Conservation (phyloP, 1,140 invertebrate species). For the Mizuhopecten yessoensis region DNA sequence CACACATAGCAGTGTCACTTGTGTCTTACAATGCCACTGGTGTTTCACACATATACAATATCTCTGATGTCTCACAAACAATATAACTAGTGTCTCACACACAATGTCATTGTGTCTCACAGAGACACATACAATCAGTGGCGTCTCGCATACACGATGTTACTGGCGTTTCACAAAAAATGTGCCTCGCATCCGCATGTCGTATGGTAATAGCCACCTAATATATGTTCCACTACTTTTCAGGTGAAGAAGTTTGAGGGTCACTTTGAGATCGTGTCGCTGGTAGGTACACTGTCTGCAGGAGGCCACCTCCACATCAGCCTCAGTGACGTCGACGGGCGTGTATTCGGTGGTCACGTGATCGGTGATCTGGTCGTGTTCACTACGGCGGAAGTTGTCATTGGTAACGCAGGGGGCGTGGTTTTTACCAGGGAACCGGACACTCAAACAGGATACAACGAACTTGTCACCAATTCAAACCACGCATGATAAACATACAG, state of each 20-base stretch:
- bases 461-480: slow-evolving; percentile 76
- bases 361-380: slow-evolving; percentile 83
- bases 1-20: too few species aligned
- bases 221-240: slow-evolving; percentile 31
- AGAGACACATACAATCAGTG: too few species aligned
- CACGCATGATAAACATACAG: too few species aligned
- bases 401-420: slow-evolving; percentile 79
- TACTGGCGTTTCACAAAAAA: too few species aligned
- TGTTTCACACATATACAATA: too few species aligned
- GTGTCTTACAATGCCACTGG: too few species aligned
- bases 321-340: slow-evolving; percentile 80
- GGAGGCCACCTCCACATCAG: slow-evolving; percentile 84
- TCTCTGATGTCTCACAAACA: too few species aligned
- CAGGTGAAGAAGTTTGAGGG: slow-evolving; percentile 78
- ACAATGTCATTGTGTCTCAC: too few species aligned
- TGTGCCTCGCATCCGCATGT: too few species aligned
- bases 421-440: slow-evolving; percentile 80
- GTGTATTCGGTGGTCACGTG: slow-evolving; percentile 83
- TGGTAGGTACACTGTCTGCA: slow-evolving; percentile 83
- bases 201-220: too few species aligned
- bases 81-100: too few species aligned
- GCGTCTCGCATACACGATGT: too few species aligned
- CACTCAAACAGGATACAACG: slow-evolving; percentile 79
- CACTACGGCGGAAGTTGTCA: slow-evolving; percentile 84
- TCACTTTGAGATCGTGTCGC: slow-evolving; percentile 83